phyloP scores from a whole-genome alignment of 2,113 vertebrate genomes.

The Cyprinus carpio region DNA sequence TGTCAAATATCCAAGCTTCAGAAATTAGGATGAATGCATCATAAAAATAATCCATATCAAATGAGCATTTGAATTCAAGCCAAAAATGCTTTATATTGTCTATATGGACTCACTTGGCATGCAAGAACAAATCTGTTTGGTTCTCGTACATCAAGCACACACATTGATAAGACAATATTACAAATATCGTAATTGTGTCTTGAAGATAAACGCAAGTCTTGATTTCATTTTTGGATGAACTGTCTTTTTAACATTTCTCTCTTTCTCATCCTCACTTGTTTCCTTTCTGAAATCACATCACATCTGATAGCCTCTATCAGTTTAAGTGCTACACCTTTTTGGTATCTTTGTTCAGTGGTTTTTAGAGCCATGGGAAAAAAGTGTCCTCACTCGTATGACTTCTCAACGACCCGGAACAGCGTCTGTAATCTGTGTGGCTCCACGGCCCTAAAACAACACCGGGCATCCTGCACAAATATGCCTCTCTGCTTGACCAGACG shows the following conservation, averaged over 20 bases:
- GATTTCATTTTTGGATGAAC: background rate
- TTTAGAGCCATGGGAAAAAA: conserved; percentile 60
- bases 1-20: no score
- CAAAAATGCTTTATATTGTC: background rate
- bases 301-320: conserved; percentile 27
- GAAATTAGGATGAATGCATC: no score
- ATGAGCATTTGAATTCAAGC: no score
- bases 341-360: conserved; percentile 59
- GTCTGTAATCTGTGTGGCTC: conserved; percentile 60
- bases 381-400: conserved; percentile 61
- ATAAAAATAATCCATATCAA: no score
- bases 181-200: background rate
- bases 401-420: conserved; percentile 63
- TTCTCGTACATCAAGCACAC: no score
- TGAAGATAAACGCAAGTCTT: background rate
- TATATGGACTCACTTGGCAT: background rate
- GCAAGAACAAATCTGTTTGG: no score
- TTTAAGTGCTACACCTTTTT: conserved; percentile 59
- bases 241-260: background rate
- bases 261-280: background rate
- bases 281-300: background rate
- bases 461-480: conserved; percentile 63
- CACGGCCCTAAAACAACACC: conserved; percentile 69
- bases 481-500: conserved; percentile 43
- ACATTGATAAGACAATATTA: no score